phyloP scores from a whole-genome alignment of 2,888 invertebrate genomes.

The Eulithis testata region DNA sequence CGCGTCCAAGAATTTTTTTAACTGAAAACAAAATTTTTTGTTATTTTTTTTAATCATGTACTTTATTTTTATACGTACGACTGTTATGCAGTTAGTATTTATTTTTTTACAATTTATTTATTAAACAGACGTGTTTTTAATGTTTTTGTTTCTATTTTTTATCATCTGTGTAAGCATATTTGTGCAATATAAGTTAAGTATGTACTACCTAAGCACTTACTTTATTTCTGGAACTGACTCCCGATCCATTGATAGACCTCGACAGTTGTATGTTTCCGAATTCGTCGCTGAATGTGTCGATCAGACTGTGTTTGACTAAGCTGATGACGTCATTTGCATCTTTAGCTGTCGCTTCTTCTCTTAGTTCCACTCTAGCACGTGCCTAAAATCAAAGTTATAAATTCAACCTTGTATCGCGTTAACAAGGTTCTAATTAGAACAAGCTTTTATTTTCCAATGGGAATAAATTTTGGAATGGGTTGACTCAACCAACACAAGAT shows the following conservation, averaged over 20 bases:
- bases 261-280: constrained; percentile 86
- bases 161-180: too few species aligned
- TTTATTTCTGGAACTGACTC: constrained; percentile 88
- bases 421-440: too few species aligned
- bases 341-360: constrained; percentile 90
- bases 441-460: too few species aligned
- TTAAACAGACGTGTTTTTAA: too few species aligned
- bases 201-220: constrained; percentile 56
- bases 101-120: too few species aligned
- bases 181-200: neutral
- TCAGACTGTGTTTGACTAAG: constrained; percentile 91
- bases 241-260: constrained; percentile 89
- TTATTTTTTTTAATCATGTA: neutral
- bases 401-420: neutral
- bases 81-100: too few species aligned
- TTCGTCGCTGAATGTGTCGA: constrained; percentile 90
- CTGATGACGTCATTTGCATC: constrained; percentile 95
- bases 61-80: too few species aligned
- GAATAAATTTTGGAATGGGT: too few species aligned
- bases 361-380: constrained; percentile 93
- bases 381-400: constrained; percentile 84
- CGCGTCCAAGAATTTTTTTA: constrained; percentile 88
- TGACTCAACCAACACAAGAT: too few species aligned
- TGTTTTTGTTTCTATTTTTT: too few species aligned
- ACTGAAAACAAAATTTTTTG: constrained; percentile 70